Conservation (phyloP, 1,140 invertebrate species). For the Littorina saxatilis region DNA sequence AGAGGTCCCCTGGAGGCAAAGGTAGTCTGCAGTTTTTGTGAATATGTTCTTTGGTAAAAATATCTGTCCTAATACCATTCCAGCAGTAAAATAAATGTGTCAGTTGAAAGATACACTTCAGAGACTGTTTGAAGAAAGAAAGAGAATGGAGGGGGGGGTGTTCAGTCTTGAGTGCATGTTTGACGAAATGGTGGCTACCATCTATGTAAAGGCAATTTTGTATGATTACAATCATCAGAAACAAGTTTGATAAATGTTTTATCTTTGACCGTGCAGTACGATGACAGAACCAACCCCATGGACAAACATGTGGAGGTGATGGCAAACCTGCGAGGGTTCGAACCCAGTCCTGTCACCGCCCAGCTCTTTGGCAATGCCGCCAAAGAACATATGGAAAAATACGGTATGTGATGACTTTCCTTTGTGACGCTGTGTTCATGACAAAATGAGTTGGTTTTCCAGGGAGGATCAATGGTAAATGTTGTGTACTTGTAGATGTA, state of each 20-base stretch:
- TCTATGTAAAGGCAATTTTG: too few relatives aligned
- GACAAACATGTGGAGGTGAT: constrained; percentile 94
- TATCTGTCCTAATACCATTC: background rate
- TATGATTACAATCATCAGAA: too few relatives aligned
- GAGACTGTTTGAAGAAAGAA: too few relatives aligned
- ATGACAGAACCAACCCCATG: constrained; percentile 94
- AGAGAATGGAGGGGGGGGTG: too few relatives aligned
- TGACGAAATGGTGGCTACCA: too few relatives aligned
- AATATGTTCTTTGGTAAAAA: background rate
- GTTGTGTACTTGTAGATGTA: too few relatives aligned
- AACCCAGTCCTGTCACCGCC: constrained; percentile 89
- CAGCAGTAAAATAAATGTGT: background rate
- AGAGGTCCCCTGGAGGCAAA: constrained; percentile 88
- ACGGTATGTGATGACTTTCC: constrained; percentile 80
- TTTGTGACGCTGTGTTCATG: too few relatives aligned
- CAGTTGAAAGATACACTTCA: background rate
- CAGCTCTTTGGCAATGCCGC: constrained; percentile 98
- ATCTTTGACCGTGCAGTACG: too few relatives aligned
- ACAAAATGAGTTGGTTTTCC: too few relatives aligned
- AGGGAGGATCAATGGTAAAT: too few relatives aligned
- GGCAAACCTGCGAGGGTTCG: constrained; percentile 87
- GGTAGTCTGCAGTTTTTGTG: constrained; percentile 73
- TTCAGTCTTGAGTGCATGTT: too few relatives aligned
- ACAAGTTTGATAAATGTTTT: too few relatives aligned
- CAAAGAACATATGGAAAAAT: constrained; percentile 97